Conservation (phyloP, 2,888 invertebrate genomes). For the Latrodectus elegans region DNA sequence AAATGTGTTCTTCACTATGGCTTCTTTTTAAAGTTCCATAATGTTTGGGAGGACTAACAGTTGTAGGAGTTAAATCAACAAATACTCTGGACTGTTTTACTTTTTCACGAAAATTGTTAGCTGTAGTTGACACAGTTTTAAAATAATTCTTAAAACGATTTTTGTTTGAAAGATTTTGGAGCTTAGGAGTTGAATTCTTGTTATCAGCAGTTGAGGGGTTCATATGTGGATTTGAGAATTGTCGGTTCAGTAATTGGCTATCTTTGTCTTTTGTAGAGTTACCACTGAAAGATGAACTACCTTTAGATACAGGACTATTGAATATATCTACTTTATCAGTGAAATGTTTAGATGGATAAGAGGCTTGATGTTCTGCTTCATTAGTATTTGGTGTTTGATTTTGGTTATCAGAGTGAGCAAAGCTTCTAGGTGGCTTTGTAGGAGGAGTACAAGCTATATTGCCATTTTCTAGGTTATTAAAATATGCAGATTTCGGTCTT, state of each 20-base stretch:
- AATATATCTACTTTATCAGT: not conserved
- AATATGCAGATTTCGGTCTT: not conserved
- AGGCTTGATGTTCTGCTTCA: too few species aligned
- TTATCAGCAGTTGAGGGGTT: not conserved
- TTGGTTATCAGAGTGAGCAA: slow-evolving; percentile 20
- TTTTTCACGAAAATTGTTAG: slow-evolving; percentile 42
- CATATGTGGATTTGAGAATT: slow-evolving; percentile 23
- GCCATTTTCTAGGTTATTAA: not conserved
- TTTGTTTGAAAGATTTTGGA: slow-evolving; percentile 10
- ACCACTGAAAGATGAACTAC: slow-evolving; percentile 4
- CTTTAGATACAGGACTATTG: not conserved
- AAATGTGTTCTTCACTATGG: slow-evolving; percentile 70
- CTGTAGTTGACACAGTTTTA: slow-evolving; percentile 40
- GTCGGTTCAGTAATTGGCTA: not conserved
- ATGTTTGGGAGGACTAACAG: slow-evolving; percentile 61
- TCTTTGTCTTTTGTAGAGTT: not conserved
- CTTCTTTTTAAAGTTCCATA: slow-evolving; percentile 66
- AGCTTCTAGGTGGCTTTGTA: slow-evolving; percentile 53
- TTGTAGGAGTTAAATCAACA: slow-evolving; percentile 65
- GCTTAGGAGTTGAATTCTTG: slow-evolving; percentile 23
- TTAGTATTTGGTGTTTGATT: not conserved
- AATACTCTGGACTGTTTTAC: slow-evolving; percentile 48
- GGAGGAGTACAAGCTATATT: slow-evolving; percentile 20
- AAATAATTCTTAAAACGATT: slow-evolving; percentile 33
- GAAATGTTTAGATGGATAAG: too few species aligned